Base-by-base conservation (phyloP, 1,140 invertebrate genomes). In the Lanistes nyassanus region DNA sequence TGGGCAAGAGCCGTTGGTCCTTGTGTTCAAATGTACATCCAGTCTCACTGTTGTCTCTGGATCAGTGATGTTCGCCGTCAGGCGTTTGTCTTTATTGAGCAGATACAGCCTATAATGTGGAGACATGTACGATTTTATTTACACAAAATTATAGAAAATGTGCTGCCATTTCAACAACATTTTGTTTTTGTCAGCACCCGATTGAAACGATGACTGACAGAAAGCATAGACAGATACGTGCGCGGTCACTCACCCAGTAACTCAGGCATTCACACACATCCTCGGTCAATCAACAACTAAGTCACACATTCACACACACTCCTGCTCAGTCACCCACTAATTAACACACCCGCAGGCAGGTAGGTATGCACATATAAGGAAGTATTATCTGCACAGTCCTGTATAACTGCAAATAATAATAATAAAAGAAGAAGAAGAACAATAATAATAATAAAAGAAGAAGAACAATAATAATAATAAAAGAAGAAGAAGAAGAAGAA, bases 11-110 rank as follows among this genome's bases (percentile, higher is more conserved):
- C 84, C 86, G 37, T 75, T 70, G 21, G 34, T 37, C 0, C 69
- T 72, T 3, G 84, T 87, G 60, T 83, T 82, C 4, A 87, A 77
- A 71, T 86, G 84, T 23, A 64, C 56, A 16, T 71, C 16, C 23
- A 86, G 31, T n/a, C 56, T 82, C 2, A 68, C 3, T 1, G 23
- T 80, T 7, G 79, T 81, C 7, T 67, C 77, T 2, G 53, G 7
- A 67, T 84, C 81, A 3, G 73, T 79, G 3, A 75, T 74, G 2
- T 71, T 36, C 13, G 74, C 51, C 3, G 71, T 80, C 34, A 85
- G 62, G 53, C 83, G 84, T 29, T 6, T 74, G 23, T 47, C 11
- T 60, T 79, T 76, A 60, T 85, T 70, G 21, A 76, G 66, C 34
- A 86, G 64, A 65, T 84, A 87, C 21, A 87, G 70, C 26, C 83